A percentile compares a stretch with the other conserved stretches of the same genome.
Evolutionary conservation across 2,797 vertebrate genomes (phyloP).

Genomic region (Poecilia velifera): DNA sequence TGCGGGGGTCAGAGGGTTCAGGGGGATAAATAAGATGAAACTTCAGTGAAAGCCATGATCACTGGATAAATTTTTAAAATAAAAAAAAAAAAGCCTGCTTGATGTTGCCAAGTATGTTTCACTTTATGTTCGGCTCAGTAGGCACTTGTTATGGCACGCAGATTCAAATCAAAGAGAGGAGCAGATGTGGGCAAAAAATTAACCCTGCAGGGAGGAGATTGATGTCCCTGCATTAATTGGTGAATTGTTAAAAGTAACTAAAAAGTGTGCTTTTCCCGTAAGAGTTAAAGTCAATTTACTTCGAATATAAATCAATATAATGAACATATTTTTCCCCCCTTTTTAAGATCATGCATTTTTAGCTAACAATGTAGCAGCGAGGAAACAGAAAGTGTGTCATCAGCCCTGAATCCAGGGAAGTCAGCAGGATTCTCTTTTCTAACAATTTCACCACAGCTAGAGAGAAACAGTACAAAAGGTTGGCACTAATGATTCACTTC

Average conservation of each 20-base stretch:
- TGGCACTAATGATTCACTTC: too few species aligned
- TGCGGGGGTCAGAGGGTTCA: constrained; percentile 53
- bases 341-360: too few species aligned
- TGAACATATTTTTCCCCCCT: too few species aligned
- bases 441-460: too few species aligned
- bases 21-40: constrained; percentile 22
- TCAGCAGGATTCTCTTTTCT: too few species aligned
- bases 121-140: constrained; percentile 27
- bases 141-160: constrained; percentile 43
- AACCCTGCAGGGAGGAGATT: background rate
- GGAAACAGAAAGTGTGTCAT: too few species aligned
- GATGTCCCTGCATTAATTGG: background rate
- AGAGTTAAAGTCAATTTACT: background rate
- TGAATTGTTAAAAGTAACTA: background rate
- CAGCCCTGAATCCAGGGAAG: too few species aligned
- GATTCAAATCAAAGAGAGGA: constrained; percentile 16
- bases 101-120: constrained; percentile 14
- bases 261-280: background rate
- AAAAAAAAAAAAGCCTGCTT: constrained; percentile 11
- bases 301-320: too few species aligned
- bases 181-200: constrained; percentile 16
- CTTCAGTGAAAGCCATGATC: background rate
- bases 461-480: too few species aligned
- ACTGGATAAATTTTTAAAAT: constrained; percentile 27
- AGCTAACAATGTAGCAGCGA: too few species aligned